Conservation (phyloP, 2,888 invertebrate genomes). For the Slavum lentiscoides region DNA sequence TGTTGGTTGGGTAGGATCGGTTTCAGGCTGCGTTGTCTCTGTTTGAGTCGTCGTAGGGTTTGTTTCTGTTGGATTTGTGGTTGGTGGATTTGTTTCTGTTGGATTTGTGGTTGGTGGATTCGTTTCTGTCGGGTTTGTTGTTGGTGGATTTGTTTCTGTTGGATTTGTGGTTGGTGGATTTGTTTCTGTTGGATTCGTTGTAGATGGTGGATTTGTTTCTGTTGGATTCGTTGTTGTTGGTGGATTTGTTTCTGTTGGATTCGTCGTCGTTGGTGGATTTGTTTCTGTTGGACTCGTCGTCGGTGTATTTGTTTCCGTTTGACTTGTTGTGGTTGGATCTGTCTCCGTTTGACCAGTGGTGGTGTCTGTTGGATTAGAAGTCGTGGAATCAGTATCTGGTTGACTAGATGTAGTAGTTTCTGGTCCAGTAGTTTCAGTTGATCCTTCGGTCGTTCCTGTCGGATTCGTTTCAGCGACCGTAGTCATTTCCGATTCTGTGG, state of each 20-base stretch:
- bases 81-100: constrained; percentile 50
- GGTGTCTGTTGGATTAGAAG: constrained; percentile 45
- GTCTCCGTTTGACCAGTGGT: constrained; percentile 46
- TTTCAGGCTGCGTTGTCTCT: constrained; percentile 54
- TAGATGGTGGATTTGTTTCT: constrained; percentile 50
- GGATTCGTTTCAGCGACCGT: constrained; percentile 39
- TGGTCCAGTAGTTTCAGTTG: constrained; percentile 54
- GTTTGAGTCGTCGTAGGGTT: constrained; percentile 54
- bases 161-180: constrained; percentile 52
- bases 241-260: constrained; percentile 42
- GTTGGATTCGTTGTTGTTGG: constrained; percentile 52
- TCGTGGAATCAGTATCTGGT: constrained; percentile 37
- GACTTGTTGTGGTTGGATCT: constrained; percentile 47
- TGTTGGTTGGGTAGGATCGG: constrained; percentile 48
- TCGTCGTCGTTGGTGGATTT: constrained; percentile 54
- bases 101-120: constrained; percentile 48
- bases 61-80: constrained; percentile 48
- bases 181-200: constrained; percentile 47
- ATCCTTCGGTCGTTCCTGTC: constrained; percentile 57
- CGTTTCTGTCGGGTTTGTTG: constrained; percentile 47
- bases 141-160: constrained; percentile 31
- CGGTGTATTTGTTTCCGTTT: constrained; percentile 41
- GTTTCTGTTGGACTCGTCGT: constrained; percentile 49
- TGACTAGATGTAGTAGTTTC: constrained; percentile 54
- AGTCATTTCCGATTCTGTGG: constrained; percentile 17